Conservation (phyloP, 2,113 vertebrate genomes). For the Osmerus eperlanus region DNA sequence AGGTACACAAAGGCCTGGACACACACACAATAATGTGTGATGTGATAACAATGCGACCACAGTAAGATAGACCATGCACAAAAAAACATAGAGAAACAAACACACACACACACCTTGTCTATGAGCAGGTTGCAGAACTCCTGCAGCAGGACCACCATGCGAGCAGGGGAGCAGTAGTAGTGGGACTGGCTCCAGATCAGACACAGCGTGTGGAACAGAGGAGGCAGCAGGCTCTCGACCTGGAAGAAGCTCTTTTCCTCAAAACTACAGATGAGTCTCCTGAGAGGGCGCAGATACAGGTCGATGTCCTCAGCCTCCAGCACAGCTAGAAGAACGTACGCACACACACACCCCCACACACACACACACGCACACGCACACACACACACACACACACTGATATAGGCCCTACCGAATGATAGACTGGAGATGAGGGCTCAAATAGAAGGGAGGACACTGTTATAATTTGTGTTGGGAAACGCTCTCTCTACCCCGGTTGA, state of each 20-base stretch:
- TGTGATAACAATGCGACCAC: neutral
- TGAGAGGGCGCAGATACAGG: constrained; percentile 66
- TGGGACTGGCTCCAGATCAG: constrained; percentile 85
- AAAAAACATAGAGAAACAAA: neutral
- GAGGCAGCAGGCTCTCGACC: constrained; percentile 69
- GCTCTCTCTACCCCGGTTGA: constrained; percentile 57
- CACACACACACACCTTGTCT: constrained; percentile 72
- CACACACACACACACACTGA: neutral
- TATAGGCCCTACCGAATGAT: neutral
- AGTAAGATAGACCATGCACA: neutral
- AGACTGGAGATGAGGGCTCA: neutral
- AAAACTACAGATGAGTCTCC: constrained; percentile 62
- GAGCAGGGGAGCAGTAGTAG: constrained; percentile 71
- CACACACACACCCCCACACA: constrained; percentile 14
- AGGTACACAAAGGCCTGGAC: constrained; percentile 64
- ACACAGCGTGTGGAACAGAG: constrained; percentile 83
- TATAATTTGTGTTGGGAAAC: neutral
- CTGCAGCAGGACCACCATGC: constrained; percentile 77
- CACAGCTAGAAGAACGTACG: constrained; percentile 50
- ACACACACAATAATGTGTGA: no score
- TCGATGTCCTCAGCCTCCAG: constrained; percentile 69
- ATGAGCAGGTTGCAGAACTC: constrained; percentile 86
- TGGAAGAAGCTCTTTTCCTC: constrained; percentile 74
- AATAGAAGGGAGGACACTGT: neutral
- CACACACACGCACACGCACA: constrained; percentile 4